phyloP scores from a whole-genome alignment of 2,888 invertebrate species.

The Plutella xylostella region DNA sequence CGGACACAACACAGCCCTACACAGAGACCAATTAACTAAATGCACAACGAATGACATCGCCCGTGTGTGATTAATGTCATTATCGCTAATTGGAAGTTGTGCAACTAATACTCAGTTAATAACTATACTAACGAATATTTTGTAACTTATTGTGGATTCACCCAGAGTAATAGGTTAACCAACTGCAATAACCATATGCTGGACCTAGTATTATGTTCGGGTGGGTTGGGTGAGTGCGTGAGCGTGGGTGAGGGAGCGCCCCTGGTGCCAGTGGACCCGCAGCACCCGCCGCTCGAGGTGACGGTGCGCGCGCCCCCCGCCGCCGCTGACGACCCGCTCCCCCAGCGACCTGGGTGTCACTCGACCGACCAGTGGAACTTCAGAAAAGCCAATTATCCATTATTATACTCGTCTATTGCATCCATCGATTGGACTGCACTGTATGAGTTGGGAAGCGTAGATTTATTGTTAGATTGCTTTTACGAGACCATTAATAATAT shows the following conservation, averaged over 20 bases:
- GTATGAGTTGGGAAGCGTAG: slow-evolving; percentile 2
- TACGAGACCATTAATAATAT: slow-evolving; percentile 10
- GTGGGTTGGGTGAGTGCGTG: background rate
- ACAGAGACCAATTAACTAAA: too few relatives aligned
- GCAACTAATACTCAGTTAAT: too few relatives aligned
- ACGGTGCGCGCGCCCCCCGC: background rate
- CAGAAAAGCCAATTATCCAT: slow-evolving; percentile 13
- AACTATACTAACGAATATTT: slow-evolving; percentile 14
- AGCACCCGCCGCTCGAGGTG: slow-evolving; percentile 5
- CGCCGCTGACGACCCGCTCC: background rate
- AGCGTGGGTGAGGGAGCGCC: background rate
- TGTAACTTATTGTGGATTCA: slow-evolving; percentile 16
- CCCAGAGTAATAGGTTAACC: slow-evolving; percentile 14
- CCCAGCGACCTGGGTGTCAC: too few relatives aligned
- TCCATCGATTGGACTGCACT: slow-evolving; percentile 13
- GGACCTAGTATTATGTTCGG: slow-evolving; percentile 5
- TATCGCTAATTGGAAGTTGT: too few relatives aligned
- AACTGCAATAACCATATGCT: slow-evolving; percentile 14
- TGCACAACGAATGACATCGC: too few relatives aligned
- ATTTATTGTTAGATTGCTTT: slow-evolving; percentile 11
- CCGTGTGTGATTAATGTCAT: too few relatives aligned
- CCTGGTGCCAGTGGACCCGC: background rate
- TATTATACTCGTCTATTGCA: slow-evolving; percentile 9
- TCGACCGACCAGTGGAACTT: slow-evolving; percentile 15
- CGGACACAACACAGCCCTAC: too few relatives aligned